These are phyloP conservation scores for Mesochorus sp. DNA, from an alignment of 2,888 invertebrate species.

Conservation along the genomic window DNA sequence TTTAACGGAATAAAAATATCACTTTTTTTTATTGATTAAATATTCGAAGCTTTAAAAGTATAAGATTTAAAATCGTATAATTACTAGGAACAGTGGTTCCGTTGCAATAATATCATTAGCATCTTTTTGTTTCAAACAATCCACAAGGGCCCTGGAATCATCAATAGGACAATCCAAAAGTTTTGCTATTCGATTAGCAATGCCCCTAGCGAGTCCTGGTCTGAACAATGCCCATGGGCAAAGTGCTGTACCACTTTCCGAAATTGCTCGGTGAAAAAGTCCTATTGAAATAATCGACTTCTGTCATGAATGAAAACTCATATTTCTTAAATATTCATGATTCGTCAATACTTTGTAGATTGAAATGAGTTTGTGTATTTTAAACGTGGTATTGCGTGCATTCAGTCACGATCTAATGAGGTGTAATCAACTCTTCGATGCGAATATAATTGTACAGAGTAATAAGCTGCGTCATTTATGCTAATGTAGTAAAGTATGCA, in stretches of 20 bases:
- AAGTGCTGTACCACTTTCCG: slow-evolving; percentile 87
- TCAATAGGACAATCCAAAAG: slow-evolving; percentile 84
- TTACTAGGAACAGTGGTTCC: slow-evolving; percentile 86
- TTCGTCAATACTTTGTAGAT: too few relatives aligned
- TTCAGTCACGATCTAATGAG: not conserved
- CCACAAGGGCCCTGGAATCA: slow-evolving; percentile 83
- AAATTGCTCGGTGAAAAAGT: slow-evolving; percentile 86
- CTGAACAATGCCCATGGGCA: slow-evolving; percentile 86
- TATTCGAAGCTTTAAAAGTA: too few relatives aligned
- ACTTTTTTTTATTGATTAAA: not conserved
- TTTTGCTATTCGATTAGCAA: slow-evolving; percentile 85
- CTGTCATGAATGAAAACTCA: too few relatives aligned
- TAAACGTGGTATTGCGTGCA: not conserved
- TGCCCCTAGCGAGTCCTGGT: slow-evolving; percentile 83
- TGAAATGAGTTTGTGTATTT: too few relatives aligned
- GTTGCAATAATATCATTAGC: slow-evolving; percentile 86
- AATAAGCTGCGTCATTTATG: not conserved
- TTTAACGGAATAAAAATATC: not conserved
- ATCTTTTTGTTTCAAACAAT: slow-evolving; percentile 85
- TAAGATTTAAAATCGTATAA: too few relatives aligned
- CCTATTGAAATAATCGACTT: slow-evolving; percentile 79
- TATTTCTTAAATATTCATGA: too few relatives aligned
- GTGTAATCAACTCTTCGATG: not conserved
- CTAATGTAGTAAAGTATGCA: not conserved
- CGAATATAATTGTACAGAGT: not conserved